phyloP scores from a whole-genome alignment of 2,888 invertebrate genomes.

The Protodeltote pygarga region DNA sequence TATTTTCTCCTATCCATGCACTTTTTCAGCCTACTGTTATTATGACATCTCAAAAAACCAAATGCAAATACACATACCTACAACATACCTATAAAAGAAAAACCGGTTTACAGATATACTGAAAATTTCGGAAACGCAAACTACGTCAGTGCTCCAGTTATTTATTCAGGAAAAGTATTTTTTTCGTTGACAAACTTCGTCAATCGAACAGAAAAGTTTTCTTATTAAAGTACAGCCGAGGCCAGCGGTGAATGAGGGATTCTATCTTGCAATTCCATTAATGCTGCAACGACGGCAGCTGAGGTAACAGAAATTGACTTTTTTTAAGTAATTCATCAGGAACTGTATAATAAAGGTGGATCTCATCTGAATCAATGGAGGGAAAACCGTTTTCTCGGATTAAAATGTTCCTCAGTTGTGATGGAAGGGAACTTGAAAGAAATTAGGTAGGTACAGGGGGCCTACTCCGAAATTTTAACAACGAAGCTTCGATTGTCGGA shows the following conservation, averaged over 20 bases:
- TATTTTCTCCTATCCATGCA: no score
- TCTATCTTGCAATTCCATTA: conserved; percentile 56
- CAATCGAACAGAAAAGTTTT: conserved; percentile 68
- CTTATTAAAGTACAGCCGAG: conserved; percentile 63
- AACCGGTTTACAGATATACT: conserved; percentile 23
- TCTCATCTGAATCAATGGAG: conserved; percentile 26
- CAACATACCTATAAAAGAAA: neutral
- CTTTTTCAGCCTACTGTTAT: no score
- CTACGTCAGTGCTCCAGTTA: conserved; percentile 39
- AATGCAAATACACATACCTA: neutral
- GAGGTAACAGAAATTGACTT: conserved; percentile 15
- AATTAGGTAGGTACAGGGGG: conserved; percentile 3
- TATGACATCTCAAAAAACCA: neutral
- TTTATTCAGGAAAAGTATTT: conserved; percentile 47
- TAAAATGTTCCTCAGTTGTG: conserved; percentile 18
- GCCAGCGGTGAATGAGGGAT: conserved; percentile 35
- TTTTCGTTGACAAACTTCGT: conserved; percentile 60
- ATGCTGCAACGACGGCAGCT: conserved; percentile 48
- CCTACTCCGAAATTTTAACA: neutral
- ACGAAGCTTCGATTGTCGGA: no score
- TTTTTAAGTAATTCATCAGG: conserved; percentile 20
- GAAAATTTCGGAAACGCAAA: conserved; percentile 27
- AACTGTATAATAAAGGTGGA: conserved; percentile 17
- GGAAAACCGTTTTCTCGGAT: conserved; percentile 11
- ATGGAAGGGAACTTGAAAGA: conserved; percentile 10